phyloP scores from a whole-genome alignment of 2,797 vertebrate species.

The Lemur catta region DNA sequence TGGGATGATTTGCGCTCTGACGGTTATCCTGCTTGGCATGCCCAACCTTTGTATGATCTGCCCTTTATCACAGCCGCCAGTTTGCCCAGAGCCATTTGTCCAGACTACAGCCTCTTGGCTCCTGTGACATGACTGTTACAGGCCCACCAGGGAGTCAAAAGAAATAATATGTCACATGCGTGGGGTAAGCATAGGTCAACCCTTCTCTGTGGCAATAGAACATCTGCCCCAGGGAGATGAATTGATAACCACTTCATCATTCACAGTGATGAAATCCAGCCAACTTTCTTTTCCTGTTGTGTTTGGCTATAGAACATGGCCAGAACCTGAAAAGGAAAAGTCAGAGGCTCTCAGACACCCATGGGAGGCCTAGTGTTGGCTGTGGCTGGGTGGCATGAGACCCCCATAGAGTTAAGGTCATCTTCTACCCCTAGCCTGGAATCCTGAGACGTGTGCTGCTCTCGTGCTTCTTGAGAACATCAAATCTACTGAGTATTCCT shows the following conservation, averaged over 20 bases:
- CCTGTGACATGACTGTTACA: neutral
- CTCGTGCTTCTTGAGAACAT: neutral
- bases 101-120: neutral
- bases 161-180: conserved; percentile 36
- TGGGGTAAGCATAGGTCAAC: neutral
- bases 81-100: conserved; percentile 42
- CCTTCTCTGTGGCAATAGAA: conserved; percentile 7
- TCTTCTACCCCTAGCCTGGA: neutral
- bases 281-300: neutral
- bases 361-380: neutral
- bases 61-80: conserved; percentile 27
- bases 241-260: neutral
- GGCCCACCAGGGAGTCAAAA: neutral
- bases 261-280: neutral
- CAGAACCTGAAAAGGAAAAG: neutral
- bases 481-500: neutral
- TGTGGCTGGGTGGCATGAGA: neutral
- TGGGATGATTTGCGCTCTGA: neutral
- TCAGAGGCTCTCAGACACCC: neutral
- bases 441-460: neutral
- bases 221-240: neutral
- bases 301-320: neutral
- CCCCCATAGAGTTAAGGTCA: neutral
- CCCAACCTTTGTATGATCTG: neutral
- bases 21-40: neutral